Percentiles rank a stretch among this genome's conserved stretches.
Conservation (phyloP, 2,888 invertebrate genomes). For the Agonopterix subpropinquella region DNA sequence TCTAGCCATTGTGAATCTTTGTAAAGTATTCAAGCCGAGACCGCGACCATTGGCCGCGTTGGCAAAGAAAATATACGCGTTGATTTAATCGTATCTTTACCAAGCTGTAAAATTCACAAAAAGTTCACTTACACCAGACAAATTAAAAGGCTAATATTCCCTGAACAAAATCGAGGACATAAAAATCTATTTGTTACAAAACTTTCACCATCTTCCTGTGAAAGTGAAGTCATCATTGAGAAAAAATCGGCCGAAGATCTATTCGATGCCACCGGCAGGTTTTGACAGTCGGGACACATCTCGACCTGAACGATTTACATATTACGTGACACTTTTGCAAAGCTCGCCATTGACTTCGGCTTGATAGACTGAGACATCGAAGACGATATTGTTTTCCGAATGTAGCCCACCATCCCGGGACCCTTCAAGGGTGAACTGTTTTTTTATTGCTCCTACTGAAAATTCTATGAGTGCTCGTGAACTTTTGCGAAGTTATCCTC, state of each 20-base stretch:
- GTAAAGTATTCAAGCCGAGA: too few relatives aligned
- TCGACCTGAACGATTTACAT: constrained; percentile 73
- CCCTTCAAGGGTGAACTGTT: constrained; percentile 48
- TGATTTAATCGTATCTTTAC: too few relatives aligned
- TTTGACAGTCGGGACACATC: constrained; percentile 71
- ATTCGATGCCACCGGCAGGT: constrained; percentile 49
- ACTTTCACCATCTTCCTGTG: constrained; percentile 37
- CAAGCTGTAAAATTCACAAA: too few relatives aligned
- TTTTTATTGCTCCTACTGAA: constrained; percentile 54
- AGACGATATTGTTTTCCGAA: constrained; percentile 67
- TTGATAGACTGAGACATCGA: constrained; percentile 68
- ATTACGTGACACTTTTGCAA: constrained; percentile 71
- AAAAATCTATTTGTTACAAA: constrained; percentile 25
- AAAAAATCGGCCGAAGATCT: constrained; percentile 57
- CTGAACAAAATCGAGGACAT: too few relatives aligned
- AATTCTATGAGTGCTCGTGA: constrained; percentile 47
- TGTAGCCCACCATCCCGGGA: constrained; percentile 40
- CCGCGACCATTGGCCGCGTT: too few relatives aligned
- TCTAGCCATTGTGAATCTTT: too few relatives aligned
- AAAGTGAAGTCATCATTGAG: constrained; percentile 57
- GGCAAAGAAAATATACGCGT: too few relatives aligned
- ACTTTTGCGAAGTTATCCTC: constrained; percentile 22
- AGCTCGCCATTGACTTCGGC: constrained; percentile 63
- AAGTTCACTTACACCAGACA: too few relatives aligned
- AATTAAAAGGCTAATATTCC: too few relatives aligned